Conservation (phyloP, 2,797 vertebrate genomes). For the Megalops cyprinoides region DNA sequence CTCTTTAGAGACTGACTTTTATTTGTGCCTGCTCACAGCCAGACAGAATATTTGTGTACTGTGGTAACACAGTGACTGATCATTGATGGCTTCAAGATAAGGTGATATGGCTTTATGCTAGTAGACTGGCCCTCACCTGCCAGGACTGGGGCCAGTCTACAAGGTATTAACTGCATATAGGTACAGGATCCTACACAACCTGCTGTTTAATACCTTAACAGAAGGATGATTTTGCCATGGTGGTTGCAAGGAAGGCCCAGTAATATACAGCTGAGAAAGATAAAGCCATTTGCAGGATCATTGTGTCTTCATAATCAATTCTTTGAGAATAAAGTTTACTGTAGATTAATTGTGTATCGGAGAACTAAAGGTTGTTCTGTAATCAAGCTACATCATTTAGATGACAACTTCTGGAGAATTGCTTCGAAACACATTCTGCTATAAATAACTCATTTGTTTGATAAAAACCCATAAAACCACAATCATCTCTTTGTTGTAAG, state of each 20-base stretch:
- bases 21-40: not conserved
- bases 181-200: not conserved
- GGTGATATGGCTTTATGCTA: not conserved
- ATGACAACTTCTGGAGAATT: not conserved
- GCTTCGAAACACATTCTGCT: not conserved
- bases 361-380: too few species aligned
- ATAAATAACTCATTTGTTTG: conserved; percentile 1
- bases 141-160: too few species aligned
- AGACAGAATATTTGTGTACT: not conserved
- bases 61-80: not conserved
- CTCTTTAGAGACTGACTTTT: conserved; percentile 5
- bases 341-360: not conserved
- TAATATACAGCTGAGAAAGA: not conserved
- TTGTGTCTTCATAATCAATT: not conserved
- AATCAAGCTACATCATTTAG: not conserved
- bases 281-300: not conserved
- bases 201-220: not conserved
- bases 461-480: conserved; percentile 2
- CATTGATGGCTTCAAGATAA: not conserved
- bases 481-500: not conserved
- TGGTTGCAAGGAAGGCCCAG: too few species aligned
- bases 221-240: not conserved
- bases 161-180: too few species aligned
- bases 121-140: not conserved
- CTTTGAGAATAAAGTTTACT: not conserved